Conservation (phyloP, 1,140 invertebrate species). For the Drosophila repletoides region DNA sequence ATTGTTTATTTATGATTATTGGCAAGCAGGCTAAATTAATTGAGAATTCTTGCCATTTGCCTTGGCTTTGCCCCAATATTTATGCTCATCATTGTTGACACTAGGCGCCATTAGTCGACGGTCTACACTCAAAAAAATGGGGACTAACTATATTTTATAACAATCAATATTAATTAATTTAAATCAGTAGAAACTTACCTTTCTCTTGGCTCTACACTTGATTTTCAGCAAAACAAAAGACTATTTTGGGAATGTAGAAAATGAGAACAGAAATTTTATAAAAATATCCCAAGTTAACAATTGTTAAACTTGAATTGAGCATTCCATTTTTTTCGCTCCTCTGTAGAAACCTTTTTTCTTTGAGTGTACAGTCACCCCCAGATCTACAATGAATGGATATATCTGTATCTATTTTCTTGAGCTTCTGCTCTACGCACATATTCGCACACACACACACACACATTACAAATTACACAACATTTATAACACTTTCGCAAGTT, state of each 20-base stretch:
- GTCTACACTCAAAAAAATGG: neutral
- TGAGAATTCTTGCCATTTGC: constrained; percentile 55
- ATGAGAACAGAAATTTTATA: no score
- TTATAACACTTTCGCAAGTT: constrained; percentile 74
- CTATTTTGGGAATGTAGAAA: no score
- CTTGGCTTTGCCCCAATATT: constrained; percentile 52
- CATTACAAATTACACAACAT: constrained; percentile 60
- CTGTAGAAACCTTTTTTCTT: no score
- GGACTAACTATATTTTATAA: neutral
- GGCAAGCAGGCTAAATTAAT: constrained; percentile 67
- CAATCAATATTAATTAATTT: no score
- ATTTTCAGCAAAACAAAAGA: no score
- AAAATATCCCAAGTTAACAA: no score
- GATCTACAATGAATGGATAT: neutral
- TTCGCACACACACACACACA: neutral
- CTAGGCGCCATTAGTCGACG: constrained; percentile 6
- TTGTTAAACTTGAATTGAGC: no score
- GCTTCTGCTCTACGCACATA: neutral
- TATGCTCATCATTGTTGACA: constrained; percentile 49
- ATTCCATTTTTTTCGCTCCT: no score
- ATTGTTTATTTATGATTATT: constrained; percentile 77
- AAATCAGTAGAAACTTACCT: no score
- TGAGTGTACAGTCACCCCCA: no score
- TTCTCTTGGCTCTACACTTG: no score
- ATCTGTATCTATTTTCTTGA: constrained; percentile 13